Percentiles rank a stretch among this genome's conserved stretches.
These are phyloP conservation scores for Perdix hodgsoniae DNA, from an alignment of 2,797 vertebrate genomes.

Conservation along the genomic window DNA sequence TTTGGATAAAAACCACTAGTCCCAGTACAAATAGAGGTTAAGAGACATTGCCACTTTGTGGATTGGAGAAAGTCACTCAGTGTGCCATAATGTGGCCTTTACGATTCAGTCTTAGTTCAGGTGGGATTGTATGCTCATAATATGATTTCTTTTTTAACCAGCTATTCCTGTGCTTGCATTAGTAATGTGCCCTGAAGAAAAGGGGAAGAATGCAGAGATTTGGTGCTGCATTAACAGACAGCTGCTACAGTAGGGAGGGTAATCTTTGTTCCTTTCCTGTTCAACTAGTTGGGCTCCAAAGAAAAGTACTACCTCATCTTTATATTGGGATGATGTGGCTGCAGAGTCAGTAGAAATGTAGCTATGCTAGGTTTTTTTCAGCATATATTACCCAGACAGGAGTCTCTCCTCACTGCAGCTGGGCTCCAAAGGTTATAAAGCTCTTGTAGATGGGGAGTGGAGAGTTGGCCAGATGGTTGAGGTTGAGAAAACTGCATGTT, in stretches of 20 bases:
- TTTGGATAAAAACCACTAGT: not conserved
- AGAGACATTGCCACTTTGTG: not conserved
- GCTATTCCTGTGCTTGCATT: not conserved
- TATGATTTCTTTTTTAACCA: not conserved
- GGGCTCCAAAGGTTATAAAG: not conserved
- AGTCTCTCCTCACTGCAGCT: not conserved
- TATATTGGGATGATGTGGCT: not conserved
- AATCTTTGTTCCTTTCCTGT: constrained; percentile 28
- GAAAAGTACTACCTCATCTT: constrained; percentile 67
- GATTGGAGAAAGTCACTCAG: not conserved
- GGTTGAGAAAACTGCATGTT: not conserved
- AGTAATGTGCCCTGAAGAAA: not conserved
- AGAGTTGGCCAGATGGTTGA: not conserved
- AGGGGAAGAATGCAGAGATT: not conserved
- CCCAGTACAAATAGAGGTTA: not conserved
- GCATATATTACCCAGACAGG: not conserved
- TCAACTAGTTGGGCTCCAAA: constrained; percentile 39
- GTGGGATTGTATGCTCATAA: not conserved
- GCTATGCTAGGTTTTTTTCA: not conserved
- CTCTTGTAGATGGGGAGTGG: not conserved
- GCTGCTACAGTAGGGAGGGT: not conserved
- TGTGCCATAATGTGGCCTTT: constrained; percentile 9
- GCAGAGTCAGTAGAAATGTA: not conserved
- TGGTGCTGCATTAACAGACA: not conserved
- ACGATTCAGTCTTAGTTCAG: not conserved